Evolutionary conservation across 2,797 vertebrate species (phyloP).

Genomic region (Staurois parvus): DNA sequence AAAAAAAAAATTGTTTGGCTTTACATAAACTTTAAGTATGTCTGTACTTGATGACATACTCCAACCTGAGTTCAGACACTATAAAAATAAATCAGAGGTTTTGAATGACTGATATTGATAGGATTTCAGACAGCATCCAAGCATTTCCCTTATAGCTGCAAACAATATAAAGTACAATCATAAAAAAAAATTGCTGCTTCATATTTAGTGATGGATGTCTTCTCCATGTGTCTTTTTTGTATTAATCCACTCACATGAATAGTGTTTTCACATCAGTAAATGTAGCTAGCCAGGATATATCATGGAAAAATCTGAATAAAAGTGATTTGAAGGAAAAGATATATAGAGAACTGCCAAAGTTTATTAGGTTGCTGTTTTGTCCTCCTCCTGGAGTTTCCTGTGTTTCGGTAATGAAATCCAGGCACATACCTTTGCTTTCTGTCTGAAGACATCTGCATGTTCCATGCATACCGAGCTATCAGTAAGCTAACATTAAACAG

Average conservation of each 20-base stretch:
- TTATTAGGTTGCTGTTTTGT: background rate
- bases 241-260: background rate
- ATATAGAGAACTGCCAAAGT: slow-evolving; percentile 22
- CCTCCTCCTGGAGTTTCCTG: background rate
- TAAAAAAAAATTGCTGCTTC: background rate
- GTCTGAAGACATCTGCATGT: slow-evolving; percentile 49
- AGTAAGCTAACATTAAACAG: slow-evolving; percentile 23
- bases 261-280: slow-evolving; percentile 11
- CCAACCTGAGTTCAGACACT: no score
- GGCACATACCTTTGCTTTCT: slow-evolving; percentile 26
- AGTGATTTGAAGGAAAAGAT: background rate
- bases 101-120: no score
- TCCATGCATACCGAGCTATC: slow-evolving; percentile 34
- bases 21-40: no score
- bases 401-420: slow-evolving; percentile 19
- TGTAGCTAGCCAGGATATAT: background rate
- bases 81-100: no score
- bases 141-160: no score
- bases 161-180: no score
- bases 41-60: no score
- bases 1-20: no score
- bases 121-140: no score
- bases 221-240: slow-evolving; percentile 14
- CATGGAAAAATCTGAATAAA: background rate
- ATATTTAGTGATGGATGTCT: background rate